These are phyloP conservation scores for Meloe dianella DNA, from an alignment of 2,888 invertebrate genomes.

Conservation along the genomic window DNA sequence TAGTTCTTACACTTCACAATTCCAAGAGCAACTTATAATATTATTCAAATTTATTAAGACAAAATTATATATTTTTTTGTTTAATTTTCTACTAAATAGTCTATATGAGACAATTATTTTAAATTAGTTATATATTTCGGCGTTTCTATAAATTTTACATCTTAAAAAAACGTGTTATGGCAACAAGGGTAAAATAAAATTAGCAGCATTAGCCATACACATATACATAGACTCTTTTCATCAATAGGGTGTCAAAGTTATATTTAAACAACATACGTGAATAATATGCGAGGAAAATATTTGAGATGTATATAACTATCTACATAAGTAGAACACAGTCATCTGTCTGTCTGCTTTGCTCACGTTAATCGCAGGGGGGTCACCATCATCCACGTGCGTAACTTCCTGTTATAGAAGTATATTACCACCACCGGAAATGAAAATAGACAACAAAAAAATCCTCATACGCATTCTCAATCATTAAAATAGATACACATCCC, in stretches of 20 bases:
- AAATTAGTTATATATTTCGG: too few species aligned
- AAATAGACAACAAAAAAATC: slow-evolving; percentile 22
- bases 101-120: too few species aligned
- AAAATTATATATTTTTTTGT: too few species aligned
- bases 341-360: slow-evolving; percentile 12
- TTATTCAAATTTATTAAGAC: too few species aligned
- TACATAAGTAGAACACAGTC: slow-evolving; percentile 15
- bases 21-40: too few species aligned
- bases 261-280: slow-evolving; percentile 27
- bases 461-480: background rate
- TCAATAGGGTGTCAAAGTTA: slow-evolving; percentile 33
- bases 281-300: slow-evolving; percentile 14
- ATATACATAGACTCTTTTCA: slow-evolving; percentile 13
- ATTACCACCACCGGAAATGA: slow-evolving; percentile 32
- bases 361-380: slow-evolving; percentile 27
- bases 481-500: too few species aligned
- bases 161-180: too few species aligned
- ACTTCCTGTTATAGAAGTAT: slow-evolving; percentile 28
- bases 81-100: too few species aligned
- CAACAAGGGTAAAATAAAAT: too few species aligned
- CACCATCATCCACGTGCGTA: slow-evolving; percentile 31
- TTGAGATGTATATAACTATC: background rate
- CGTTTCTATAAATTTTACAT: too few species aligned
- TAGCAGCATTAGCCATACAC: too few species aligned
- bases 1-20: too few species aligned